A percentile compares a stretch with the other conserved stretches of the same genome.
These are phyloP conservation scores for Chondrilla cf. caribensis DNA, from an alignment of 37 sponge, comb jelly and placozoan species.

Conservation along the genomic window DNA sequence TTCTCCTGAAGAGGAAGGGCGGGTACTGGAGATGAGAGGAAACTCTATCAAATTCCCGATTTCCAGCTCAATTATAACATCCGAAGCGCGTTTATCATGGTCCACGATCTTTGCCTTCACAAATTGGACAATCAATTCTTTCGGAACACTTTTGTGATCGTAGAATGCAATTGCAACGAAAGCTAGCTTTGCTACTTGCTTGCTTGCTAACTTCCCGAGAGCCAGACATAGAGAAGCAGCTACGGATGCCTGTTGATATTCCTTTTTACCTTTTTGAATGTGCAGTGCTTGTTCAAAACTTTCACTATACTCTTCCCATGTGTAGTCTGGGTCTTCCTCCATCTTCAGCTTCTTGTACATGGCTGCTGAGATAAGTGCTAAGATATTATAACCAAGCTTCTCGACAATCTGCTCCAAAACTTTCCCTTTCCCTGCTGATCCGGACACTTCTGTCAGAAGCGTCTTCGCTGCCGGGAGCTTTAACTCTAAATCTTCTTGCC, in stretches of 20 bases:
- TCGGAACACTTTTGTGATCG: neutral
- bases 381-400: neutral
- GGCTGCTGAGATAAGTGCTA: slow-evolving; percentile 8
- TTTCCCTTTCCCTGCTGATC: neutral
- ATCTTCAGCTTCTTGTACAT: slow-evolving; percentile 2
- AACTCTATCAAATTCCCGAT: too few relatives aligned
- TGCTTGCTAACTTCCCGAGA: neutral
- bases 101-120: too few relatives aligned
- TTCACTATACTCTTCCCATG: neutral
- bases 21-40: too few relatives aligned
- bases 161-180: neutral
- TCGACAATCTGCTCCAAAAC: neutral
- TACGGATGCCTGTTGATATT: neutral
- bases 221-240: neutral
- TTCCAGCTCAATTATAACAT: too few relatives aligned
- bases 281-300: neutral
- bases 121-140: neutral
- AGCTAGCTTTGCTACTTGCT: neutral
- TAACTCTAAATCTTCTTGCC: neutral
- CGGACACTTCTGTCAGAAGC: neutral
- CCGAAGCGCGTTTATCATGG: too few relatives aligned
- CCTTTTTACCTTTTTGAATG: neutral
- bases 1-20: too few relatives aligned
- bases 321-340: neutral
- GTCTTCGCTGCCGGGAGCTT: neutral